These are phyloP conservation scores for Trichogramma evanescens DNA, from an alignment of 2,888 invertebrate genomes.

Conservation along the genomic window DNA sequence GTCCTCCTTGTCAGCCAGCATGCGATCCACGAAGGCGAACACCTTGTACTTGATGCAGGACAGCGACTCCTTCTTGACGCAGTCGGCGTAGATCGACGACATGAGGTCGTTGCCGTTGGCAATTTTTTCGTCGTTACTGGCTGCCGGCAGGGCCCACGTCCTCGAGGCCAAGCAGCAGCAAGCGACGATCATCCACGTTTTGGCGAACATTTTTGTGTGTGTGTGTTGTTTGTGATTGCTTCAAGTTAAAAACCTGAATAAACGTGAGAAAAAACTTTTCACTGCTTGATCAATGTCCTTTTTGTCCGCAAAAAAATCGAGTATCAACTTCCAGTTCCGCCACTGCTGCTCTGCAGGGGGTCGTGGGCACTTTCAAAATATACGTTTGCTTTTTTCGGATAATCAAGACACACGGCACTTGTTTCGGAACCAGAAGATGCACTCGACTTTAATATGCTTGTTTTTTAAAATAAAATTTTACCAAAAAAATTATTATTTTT, in stretches of 20 bases:
- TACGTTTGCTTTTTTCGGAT: neutral
- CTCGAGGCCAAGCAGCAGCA: conserved; percentile 33
- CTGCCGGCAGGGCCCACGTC: conserved; percentile 53
- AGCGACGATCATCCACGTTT: conserved; percentile 16
- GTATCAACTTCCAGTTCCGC: conserved; percentile 5
- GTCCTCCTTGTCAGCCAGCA: conserved; percentile 71
- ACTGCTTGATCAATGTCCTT: no score
- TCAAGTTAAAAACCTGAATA: conserved; percentile 5
- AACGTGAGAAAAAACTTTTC: neutral
- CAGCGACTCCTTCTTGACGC: conserved; percentile 74
- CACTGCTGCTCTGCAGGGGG: neutral
- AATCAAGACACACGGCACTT: neutral
- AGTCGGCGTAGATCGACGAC: conserved; percentile 70
- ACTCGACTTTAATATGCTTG: neutral
- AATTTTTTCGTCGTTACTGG: conserved; percentile 65
- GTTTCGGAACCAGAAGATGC: neutral
- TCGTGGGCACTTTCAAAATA: neutral
- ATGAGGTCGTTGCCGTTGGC: conserved; percentile 70
- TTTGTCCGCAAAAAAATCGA: neutral
- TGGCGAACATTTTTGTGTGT: conserved; percentile 22
- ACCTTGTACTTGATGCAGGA: conserved; percentile 82
- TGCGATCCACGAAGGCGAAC: conserved; percentile 79
- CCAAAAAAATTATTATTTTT: no score
- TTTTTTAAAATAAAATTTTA: no score
- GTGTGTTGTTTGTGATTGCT: neutral